Base-by-base conservation (phyloP, 2,797 vertebrate species). In the Huso huso region DNA sequence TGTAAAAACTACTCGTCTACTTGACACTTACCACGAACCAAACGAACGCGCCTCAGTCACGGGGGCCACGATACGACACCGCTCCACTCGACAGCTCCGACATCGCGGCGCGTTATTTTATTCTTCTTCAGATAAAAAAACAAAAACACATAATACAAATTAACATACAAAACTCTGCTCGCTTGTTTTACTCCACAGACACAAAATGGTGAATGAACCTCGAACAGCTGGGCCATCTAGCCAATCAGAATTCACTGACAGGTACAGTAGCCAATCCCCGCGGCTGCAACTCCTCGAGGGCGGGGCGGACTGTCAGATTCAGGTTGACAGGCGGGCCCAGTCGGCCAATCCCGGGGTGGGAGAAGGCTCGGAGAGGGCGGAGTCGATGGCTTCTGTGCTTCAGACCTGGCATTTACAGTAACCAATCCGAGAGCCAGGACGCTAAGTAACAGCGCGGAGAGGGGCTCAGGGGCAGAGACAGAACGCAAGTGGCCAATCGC, bases 161-260 rank as follows among this genome's bases (percentile, higher is more conserved):
- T n/a, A 55, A 55, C 52, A 55, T 3, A 55, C 52, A 55, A 55
- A 55, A 55, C 52, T 55, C 52, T 55, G 9, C 52, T n/a, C n/a
- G 72, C 89, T 88, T 85, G 90, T 92, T 93, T 93, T 93, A 91
- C 93, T 94, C 93, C 94, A 94, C 84, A 91, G 89, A 90, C 92
- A 93, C 93, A 95, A 96, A 96, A 96, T 96, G 94, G 93, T 96
- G 94, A 96, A 96, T 96, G 94, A 94, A 95, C 91, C 91, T 90
- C 88, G 91, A 93, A 92, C 94, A 95, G 93, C 93, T 94, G 93
- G 91, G 84, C 65, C 23, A 78, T 49, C 62, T 37, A 85, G 73
- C 94, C 93, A 95, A 96, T 95, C 84, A 82, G 72, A 87, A 87
- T 70, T 72, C 75, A 81, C 79, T 85, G 86, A 90, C 86, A 79